These are phyloP conservation scores for Petroica traversi DNA, from an alignment of 2,113 vertebrate species.

Conservation along the genomic window DNA sequence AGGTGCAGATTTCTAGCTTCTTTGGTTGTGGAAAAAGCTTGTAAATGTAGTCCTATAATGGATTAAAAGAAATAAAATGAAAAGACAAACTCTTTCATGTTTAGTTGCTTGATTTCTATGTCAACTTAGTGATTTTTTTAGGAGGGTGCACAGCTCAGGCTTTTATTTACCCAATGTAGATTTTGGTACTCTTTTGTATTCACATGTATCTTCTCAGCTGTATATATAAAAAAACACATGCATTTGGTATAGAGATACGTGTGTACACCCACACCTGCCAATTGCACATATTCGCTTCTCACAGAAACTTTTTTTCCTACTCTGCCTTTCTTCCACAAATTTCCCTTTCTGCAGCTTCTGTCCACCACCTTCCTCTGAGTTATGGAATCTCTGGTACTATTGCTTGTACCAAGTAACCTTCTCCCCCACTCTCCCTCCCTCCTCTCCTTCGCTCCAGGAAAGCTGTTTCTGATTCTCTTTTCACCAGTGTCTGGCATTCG, in stretches of 20 bases:
- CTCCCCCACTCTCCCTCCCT: not conserved
- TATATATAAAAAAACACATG: not conserved
- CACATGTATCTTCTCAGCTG: not conserved
- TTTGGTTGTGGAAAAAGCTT: not conserved
- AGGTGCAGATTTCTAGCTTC: not conserved
- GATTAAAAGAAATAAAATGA: not conserved
- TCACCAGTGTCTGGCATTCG: constrained; percentile 31
- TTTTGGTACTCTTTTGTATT: not conserved
- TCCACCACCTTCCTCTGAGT: not conserved
- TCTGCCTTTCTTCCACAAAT: not conserved
- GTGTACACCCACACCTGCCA: not conserved
- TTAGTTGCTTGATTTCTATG: not conserved
- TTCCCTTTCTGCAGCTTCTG: not conserved
- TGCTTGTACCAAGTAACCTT: not conserved
- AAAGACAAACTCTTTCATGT: not conserved
- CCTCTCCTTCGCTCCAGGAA: constrained; percentile 21
- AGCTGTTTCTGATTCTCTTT: constrained; percentile 48
- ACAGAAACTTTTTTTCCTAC: not conserved
- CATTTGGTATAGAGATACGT: not conserved
- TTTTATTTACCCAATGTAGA: not conserved
- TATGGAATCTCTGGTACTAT: not conserved
- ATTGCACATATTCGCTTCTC: not conserved
- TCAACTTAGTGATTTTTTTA: not conserved
- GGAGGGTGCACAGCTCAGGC: not conserved
- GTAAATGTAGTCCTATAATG: not conserved